Evolutionary conservation across 2,113 vertebrate genomes (phyloP), one percentile per base, ranked within the genome.

Genomic region (Antennarius striatus): DNA sequence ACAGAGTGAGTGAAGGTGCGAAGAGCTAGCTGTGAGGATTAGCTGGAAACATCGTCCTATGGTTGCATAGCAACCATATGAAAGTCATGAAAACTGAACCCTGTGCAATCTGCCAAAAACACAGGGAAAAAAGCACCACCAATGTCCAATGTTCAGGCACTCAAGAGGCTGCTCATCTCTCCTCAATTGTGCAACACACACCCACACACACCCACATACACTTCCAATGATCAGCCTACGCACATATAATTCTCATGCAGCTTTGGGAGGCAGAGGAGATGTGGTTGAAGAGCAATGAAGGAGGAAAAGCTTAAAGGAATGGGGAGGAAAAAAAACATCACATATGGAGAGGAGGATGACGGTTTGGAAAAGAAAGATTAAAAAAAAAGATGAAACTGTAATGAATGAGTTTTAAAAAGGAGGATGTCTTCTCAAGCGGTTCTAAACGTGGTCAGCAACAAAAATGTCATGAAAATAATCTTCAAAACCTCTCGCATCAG

Each of bases 11-110:
- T 45, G 17, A 40, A 74, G 10, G 63, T 59, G 40, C 52, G 53
- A 71, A 74, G 22, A 71, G 46, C 57, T 51, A 58, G 48, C 55
- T 46, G 42, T 43, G 63, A 63, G 61, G 64, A 61, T 68, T 61
- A 45, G 0, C 53, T 56, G 43, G 48, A 66, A 68, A 56, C 5
- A 6, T 66, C 59, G 63, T 66, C 16, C 11, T 45, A 42, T 50
- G 28, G 82, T 84, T 81, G 82, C 71, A 69, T 63, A 78, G 78
- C 82, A 81, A 81, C 82, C 50, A 13, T n/a, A 52, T 51, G 14
- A 68, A 63, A 70, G 79, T 77, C 46, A 58, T 39, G 43, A 71
- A 68, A 81, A 73, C 47, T 46, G 62, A 74, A 57, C 49, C 28
- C 55, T 22, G 55, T 48, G 70, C 47, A 54, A 40, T 48, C 68